phyloP scores from a whole-genome alignment of 2,113 vertebrate species.

The Antigone vipio region DNA sequence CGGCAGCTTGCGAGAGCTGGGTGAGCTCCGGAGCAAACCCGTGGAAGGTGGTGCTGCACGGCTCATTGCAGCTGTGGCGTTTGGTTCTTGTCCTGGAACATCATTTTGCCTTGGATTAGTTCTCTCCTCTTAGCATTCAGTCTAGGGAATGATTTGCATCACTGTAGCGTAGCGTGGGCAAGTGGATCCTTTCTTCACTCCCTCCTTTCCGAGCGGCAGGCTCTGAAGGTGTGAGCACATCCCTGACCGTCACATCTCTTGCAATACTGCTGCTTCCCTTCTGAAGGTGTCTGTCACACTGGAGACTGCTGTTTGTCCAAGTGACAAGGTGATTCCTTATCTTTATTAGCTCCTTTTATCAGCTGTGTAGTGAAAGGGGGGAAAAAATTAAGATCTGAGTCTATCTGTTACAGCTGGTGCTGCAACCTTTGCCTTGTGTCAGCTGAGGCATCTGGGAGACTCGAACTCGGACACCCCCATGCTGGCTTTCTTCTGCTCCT shows the following conservation, averaged over 20 bases:
- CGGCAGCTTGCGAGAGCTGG: background rate
- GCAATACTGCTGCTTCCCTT: background rate
- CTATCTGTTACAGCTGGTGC: background rate
- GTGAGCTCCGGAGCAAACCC: background rate
- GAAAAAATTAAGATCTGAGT: background rate
- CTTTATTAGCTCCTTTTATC: background rate
- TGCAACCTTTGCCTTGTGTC: background rate
- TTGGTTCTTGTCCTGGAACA: background rate
- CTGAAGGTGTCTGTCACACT: background rate
- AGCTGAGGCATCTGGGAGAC: background rate
- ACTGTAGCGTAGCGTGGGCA: fast-evolving
- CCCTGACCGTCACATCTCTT: background rate
- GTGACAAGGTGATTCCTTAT: background rate
- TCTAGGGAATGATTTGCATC: background rate
- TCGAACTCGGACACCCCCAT: background rate
- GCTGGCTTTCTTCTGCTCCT: background rate
- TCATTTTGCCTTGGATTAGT: background rate
- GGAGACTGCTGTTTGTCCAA: background rate
- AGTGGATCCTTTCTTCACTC: background rate
- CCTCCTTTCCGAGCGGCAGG: background rate
- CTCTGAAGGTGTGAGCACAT: background rate
- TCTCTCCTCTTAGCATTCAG: background rate
- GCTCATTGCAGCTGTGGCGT: background rate
- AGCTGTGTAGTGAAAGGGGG: background rate
- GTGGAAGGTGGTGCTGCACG: background rate